Evolutionary conservation across 2,797 vertebrate genomes (phyloP), one percentile per base, ranked within the genome.

Genomic region (Spinus pinus): DNA sequence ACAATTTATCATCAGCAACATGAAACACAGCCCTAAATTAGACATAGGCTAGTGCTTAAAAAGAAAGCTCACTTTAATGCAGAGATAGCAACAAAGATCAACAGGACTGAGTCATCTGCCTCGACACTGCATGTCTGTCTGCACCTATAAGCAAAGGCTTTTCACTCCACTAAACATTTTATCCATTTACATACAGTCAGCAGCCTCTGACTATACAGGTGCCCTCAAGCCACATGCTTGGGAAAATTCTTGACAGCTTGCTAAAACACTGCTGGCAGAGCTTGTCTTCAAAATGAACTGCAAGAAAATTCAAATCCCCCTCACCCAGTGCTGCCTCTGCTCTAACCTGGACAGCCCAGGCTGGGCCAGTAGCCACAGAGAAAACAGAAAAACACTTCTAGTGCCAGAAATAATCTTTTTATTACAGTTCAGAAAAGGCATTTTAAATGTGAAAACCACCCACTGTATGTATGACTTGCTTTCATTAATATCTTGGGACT

Each of bases 251-350:
- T 57, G 86, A 77, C 82, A 97, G 96, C 74, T 73, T 97, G 97
- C 95, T 97, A 95, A 95, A 93, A 89, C 57, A 90, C 88, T 94
- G 93, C 93, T 93, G 88, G 81, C 80, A 94, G 71, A 95, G 81
- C 95, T 93, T 96, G 96, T 93, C 80, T 67, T 96, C 91, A 96
- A 81, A 93, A 92, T 33, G 61, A 81, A 93, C 49, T 25, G 46
- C 78, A 31, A 58, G 67, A 84, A 92, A 71, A 39, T 85, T 83
- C 66, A 85, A 89, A 53, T 53, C 27, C 13, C 24, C 20, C 12
- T 58, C 12, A 39, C 24, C 20, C 8, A 12, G 84, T 58, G 64
- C 88, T 79, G 71, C 39, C 28, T 64, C 58, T 33, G 30, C 89
- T 85, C 64, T 82, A 18, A 73, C 49, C 72, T 6, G 2, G 61